Evolutionary conservation across 2,797 vertebrate genomes (phyloP).

Genomic region (Antennarius maculatus): DNA sequence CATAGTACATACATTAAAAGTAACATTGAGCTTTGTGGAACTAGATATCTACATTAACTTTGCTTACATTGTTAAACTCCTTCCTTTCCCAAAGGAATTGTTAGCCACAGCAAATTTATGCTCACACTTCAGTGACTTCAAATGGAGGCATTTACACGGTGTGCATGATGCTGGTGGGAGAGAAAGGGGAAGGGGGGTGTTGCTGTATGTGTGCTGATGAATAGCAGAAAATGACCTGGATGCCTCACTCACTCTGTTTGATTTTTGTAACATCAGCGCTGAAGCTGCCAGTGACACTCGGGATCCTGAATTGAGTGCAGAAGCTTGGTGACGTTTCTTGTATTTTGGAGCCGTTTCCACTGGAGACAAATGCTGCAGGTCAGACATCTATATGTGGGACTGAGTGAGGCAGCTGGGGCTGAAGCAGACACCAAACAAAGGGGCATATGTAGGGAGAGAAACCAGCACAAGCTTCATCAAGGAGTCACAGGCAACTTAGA

Average conservation of each 20-base stretch:
- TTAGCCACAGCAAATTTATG: constrained; percentile 81
- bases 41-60: constrained; percentile 56
- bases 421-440: constrained; percentile 23
- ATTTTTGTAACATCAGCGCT: constrained; percentile 56
- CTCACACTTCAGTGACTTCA: constrained; percentile 77
- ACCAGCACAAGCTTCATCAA: constrained; percentile 7
- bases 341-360: constrained; percentile 76
- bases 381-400: constrained; percentile 69
- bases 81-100: constrained; percentile 79
- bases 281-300: constrained; percentile 39
- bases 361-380: constrained; percentile 81
- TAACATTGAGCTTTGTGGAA: neutral
- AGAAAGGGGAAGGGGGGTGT: constrained; percentile 45
- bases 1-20: neutral
- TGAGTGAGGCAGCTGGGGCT: constrained; percentile 43
- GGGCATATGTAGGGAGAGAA: constrained; percentile 28
- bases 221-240: constrained; percentile 75
- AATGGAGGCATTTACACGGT: constrained; percentile 76
- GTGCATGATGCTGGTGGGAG: constrained; percentile 43
- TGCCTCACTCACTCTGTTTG: constrained; percentile 73
- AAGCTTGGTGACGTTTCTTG: constrained; percentile 72
- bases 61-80: constrained; percentile 83
- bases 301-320: constrained; percentile 69
- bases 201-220: constrained; percentile 64
- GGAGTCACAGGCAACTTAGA: constrained; percentile 12